Conservation (phyloP, 2,888 invertebrate species). For the Ormyrus nitidulus region DNA sequence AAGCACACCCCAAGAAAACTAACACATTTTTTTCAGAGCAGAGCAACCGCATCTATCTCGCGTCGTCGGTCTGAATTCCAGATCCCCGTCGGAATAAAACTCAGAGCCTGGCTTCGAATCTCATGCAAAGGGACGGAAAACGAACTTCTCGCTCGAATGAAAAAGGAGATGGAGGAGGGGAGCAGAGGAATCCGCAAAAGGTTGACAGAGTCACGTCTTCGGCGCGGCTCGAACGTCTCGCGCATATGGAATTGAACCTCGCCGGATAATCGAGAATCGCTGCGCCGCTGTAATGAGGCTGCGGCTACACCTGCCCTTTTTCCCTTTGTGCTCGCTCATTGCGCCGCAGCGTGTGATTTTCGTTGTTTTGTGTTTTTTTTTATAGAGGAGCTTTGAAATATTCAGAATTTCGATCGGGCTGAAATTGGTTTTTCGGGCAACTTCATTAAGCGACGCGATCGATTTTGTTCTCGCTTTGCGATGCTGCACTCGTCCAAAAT, state of each 20-base stretch:
- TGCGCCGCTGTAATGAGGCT: background rate
- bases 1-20: no score
- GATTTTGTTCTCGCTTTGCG: slow-evolving; percentile 1
- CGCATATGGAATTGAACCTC: slow-evolving; percentile 62
- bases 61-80: slow-evolving; percentile 4
- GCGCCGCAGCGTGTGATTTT: background rate
- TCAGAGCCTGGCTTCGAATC: slow-evolving; percentile 26
- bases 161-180: background rate
- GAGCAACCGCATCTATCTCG: background rate
- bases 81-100: slow-evolving; percentile 13
- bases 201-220: slow-evolving; percentile 59
- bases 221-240: slow-evolving; percentile 57
- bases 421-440: slow-evolving; percentile 21
- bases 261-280: slow-evolving; percentile 61
- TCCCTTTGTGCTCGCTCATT: background rate
- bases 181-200: slow-evolving; percentile 1
- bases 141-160: background rate
- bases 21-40: background rate
- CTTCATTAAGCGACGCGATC: slow-evolving; percentile 20
- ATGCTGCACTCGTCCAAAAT: background rate
- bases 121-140: slow-evolving; percentile 18
- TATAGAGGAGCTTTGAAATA: slow-evolving; percentile 9
- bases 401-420: background rate
- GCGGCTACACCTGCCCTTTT: background rate
- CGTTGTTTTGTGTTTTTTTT: no score